phyloP scores from a whole-genome alignment of 2,113 vertebrate genomes.

The Notothenia coriiceps region DNA sequence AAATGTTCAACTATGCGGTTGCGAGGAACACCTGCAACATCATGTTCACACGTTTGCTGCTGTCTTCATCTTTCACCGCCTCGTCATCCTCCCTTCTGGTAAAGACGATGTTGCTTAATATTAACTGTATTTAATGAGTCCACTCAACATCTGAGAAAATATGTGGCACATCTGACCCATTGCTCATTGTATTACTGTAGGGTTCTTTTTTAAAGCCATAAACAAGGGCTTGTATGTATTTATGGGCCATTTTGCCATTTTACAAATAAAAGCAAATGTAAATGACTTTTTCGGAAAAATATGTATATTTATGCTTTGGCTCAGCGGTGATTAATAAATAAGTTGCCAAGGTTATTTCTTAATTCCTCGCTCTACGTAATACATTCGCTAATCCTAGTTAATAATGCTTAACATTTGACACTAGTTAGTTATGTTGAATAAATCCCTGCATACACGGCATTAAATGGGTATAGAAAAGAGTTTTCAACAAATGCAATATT shows the following conservation, averaged over 20 bases:
- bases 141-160: neutral
- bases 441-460: neutral
- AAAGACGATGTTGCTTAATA: constrained; percentile 57
- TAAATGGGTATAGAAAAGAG: neutral
- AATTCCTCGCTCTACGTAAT: neutral
- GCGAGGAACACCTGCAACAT: constrained; percentile 94
- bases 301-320: neutral
- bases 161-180: neutral
- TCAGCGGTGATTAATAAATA: neutral
- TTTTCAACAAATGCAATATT: no score
- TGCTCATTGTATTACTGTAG: neutral
- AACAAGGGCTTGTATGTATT: no score
- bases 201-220: neutral
- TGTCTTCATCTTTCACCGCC: constrained; percentile 92
- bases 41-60: constrained; percentile 92
- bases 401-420: neutral
- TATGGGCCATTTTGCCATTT: neutral
- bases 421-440: neutral
- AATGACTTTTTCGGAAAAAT: no score
- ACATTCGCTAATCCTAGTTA: neutral
- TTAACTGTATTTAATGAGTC: neutral
- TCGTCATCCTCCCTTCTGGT: constrained; percentile 97
- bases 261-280: no score
- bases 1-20: constrained; percentile 99
- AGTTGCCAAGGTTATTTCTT: neutral